Percentiles rank a stretch among this genome's conserved stretches.
Conservation (phyloP, 2,113 vertebrate species). For the Tragulus kanchil region DNA sequence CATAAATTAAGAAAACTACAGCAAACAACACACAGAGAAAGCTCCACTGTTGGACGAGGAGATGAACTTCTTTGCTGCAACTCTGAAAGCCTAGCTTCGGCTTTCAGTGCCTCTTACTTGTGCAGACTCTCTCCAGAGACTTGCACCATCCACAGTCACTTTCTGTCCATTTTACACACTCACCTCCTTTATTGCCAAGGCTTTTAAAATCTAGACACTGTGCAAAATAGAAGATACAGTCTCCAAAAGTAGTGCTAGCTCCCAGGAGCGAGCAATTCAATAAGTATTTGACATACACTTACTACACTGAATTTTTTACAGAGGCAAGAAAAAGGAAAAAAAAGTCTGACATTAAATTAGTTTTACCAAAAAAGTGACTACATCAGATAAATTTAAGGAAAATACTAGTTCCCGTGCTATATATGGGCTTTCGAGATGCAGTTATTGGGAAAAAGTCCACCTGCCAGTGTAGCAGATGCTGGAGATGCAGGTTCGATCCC, state of each 20-base stretch:
- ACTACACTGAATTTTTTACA: not conserved
- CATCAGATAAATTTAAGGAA: too few species aligned
- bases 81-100: not conserved
- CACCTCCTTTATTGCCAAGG: not conserved
- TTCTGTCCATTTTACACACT: not conserved
- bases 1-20: not conserved
- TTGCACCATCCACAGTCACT: not conserved
- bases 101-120: not conserved
- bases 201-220: not conserved
- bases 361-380: too few species aligned
- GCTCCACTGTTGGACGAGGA: not conserved
- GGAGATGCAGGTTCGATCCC: too few species aligned
- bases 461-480: too few species aligned
- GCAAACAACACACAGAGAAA: not conserved
- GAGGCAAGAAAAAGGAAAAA: not conserved
- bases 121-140: not conserved
- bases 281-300: not conserved
- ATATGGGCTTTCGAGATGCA: too few species aligned
- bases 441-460: too few species aligned
- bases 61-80: not conserved
- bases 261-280: not conserved
- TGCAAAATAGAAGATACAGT: not conserved
- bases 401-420: too few species aligned
- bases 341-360: not conserved
- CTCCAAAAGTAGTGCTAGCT: not conserved